phyloP scores from a whole-genome alignment of 2,797 vertebrate genomes.

The Sebastes paucispinis region DNA sequence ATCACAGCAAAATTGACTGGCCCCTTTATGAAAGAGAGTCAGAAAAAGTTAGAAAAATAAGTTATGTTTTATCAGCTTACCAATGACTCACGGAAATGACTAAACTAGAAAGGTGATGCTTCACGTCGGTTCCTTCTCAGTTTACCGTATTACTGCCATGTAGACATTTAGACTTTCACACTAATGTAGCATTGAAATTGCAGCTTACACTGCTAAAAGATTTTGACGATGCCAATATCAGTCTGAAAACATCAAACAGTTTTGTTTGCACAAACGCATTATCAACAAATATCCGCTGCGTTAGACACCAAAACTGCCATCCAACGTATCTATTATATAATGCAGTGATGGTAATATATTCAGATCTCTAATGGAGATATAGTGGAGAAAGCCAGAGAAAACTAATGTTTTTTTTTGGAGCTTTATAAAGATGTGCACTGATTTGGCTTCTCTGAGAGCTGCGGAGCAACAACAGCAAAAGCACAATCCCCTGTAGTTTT shows the following conservation, averaged over 20 bases:
- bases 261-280: background rate
- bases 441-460: background rate
- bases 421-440: background rate
- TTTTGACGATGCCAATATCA: background rate
- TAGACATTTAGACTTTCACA: constrained; percentile 15
- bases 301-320: background rate
- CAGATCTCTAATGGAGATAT: no score
- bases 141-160: background rate
- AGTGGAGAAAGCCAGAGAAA: background rate
- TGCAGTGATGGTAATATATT: no score
- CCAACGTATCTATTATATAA: background rate
- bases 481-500: background rate
- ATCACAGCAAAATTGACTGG: background rate
- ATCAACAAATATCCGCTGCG: background rate
- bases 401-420: background rate
- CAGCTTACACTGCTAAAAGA: background rate
- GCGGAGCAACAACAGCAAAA: background rate
- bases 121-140: background rate
- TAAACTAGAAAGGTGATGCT: constrained; percentile 28
- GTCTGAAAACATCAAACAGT: background rate
- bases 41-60: constrained; percentile 7
- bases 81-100: constrained; percentile 46
- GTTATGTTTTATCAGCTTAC: constrained; percentile 4
- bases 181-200: background rate
- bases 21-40: background rate